These are phyloP conservation scores for Colostygia pectinataria DNA, from an alignment of 2,888 invertebrate genomes.

Conservation along the genomic window DNA sequence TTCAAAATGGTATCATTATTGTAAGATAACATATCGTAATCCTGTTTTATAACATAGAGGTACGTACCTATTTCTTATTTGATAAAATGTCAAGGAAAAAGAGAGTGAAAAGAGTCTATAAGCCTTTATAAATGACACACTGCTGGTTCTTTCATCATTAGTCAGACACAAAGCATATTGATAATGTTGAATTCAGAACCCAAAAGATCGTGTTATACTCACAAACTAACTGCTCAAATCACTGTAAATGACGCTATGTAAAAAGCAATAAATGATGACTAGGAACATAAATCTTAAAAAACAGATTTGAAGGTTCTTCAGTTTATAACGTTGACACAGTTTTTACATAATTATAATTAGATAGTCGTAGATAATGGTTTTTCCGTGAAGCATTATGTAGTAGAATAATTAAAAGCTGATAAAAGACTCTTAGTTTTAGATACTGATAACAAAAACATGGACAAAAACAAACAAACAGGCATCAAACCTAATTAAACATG, in stretches of 20 bases:
- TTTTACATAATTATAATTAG: constrained; percentile 12
- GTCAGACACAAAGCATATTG: too few species aligned
- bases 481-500: constrained; percentile 15
- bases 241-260: constrained; percentile 4
- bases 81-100: neutral
- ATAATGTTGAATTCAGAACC: too few species aligned
- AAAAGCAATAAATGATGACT: neutral
- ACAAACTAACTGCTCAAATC: neutral
- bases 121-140: too few species aligned
- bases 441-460: constrained; percentile 16
- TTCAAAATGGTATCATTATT: neutral
- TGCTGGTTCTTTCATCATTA: too few species aligned
- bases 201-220: neutral
- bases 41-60: neutral
- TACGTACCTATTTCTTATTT: neutral
- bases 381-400: neutral
- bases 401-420: neutral
- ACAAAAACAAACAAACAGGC: constrained; percentile 15
- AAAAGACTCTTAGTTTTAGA: constrained; percentile 3
- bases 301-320: constrained; percentile 7
- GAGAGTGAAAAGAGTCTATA: too few species aligned
- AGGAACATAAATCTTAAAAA: neutral
- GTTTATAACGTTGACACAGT: constrained; percentile 1
- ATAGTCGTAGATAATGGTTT: neutral
- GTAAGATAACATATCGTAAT: neutral